These are phyloP conservation scores for Aphelenchoides fujianensis DNA, from an alignment of 1,140 invertebrate genomes.

Conservation along the genomic window DNA sequence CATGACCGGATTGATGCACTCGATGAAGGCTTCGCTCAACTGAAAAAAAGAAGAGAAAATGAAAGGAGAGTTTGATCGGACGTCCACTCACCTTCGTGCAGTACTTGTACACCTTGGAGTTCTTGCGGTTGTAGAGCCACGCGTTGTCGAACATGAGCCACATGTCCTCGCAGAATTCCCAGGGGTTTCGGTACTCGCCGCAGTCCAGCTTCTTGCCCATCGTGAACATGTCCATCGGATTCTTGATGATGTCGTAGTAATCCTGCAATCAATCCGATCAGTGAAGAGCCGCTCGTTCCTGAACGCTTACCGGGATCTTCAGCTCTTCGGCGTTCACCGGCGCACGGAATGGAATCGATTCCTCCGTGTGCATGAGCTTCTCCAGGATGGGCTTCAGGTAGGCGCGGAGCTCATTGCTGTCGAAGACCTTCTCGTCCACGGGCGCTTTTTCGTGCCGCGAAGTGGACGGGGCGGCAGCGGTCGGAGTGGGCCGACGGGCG, in stretches of 20 bases:
- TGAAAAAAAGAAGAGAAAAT: conserved; percentile 65
- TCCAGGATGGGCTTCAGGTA: conserved; percentile 90
- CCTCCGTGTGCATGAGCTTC: conserved; percentile 86
- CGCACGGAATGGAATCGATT: conserved; percentile 88
- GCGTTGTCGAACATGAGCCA: conserved; percentile 99
- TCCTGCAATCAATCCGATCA: conserved; percentile 69
- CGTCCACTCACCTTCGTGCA: conserved; percentile 95
- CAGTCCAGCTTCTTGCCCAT: conserved; percentile 89
- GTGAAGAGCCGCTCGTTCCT: conserved; percentile 1
- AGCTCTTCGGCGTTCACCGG: conserved; percentile 80
- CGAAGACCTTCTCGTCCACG: conserved; percentile 70
- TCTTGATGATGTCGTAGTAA: conserved; percentile 97
- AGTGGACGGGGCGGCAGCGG: not conserved
- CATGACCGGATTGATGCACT: conserved; percentile 98
- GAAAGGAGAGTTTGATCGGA: no score
- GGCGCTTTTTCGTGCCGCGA: conserved; percentile 29
- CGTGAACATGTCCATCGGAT: conserved; percentile 95
- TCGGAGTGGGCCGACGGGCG: not conserved
- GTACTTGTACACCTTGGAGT: conserved; percentile 92
- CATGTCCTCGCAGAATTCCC: conserved; percentile 98
- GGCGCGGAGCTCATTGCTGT: conserved; percentile 84
- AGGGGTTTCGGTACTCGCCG: conserved; percentile 87
- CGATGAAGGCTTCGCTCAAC: conserved; percentile 95
- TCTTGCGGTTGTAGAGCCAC: conserved; percentile 98
- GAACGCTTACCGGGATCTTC: conserved; percentile 51